These are phyloP conservation scores for honey bee (Apis mellifera) DNA, from an alignment of 1,140 invertebrate genomes.

Conservation along the genomic window DNA sequence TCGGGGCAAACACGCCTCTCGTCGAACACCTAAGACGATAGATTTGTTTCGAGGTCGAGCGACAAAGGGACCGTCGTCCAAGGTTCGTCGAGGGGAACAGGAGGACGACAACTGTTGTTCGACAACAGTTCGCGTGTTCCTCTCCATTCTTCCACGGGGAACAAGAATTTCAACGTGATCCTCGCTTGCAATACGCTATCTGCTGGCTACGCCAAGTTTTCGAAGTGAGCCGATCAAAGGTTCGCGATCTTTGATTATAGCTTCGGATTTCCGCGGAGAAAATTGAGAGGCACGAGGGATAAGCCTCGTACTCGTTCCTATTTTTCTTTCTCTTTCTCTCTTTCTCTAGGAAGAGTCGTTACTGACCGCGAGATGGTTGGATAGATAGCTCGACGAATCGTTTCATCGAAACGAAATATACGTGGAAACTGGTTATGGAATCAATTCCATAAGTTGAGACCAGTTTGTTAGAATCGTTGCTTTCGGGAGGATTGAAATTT, in stretches of 20 bases:
- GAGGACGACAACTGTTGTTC: not conserved
- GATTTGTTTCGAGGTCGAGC: slow-evolving; percentile 11
- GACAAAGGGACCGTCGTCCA: not conserved
- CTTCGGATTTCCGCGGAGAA: slow-evolving; percentile 57
- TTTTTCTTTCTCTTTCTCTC: slow-evolving; percentile 18
- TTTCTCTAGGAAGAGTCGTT: not conserved
- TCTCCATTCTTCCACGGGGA: slow-evolving; percentile 45
- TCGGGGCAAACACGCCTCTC: too few relatives aligned
- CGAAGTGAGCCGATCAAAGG: slow-evolving; percentile 53
- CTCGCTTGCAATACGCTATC: slow-evolving; percentile 56
- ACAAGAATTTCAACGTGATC: slow-evolving; percentile 41
- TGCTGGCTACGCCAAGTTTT: slow-evolving; percentile 48
- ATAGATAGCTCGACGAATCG: not conserved
- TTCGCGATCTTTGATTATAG: slow-evolving; percentile 59
- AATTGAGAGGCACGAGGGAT: slow-evolving; percentile 56
- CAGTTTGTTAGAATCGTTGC: not conserved
- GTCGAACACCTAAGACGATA: not conserved
- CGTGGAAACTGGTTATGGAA: not conserved
- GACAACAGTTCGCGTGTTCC: slow-evolving; percentile 42
- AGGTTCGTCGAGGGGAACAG: too few relatives aligned
- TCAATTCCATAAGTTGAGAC: not conserved
- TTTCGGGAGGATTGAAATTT: not conserved
- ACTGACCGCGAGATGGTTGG: not conserved
- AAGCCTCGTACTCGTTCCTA: slow-evolving; percentile 38
- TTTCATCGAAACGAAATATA: not conserved